Percentiles rank a stretch among this genome's conserved stretches.
These are phyloP conservation scores for Thymelicus acteon DNA, from an alignment of 2,888 invertebrate genomes.

Conservation along the genomic window DNA sequence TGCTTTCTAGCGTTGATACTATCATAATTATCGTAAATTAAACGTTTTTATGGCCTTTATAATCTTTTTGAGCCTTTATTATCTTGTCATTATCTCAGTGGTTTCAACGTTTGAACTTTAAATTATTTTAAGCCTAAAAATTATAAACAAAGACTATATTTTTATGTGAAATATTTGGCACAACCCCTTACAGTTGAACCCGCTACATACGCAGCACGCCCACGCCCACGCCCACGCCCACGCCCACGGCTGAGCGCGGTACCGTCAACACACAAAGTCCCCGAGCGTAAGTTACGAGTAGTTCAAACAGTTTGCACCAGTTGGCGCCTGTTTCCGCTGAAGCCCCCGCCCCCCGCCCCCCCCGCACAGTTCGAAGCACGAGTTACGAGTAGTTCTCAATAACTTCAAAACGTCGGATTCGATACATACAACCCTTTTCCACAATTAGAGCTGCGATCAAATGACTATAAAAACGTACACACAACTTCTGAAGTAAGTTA, in stretches of 20 bases:
- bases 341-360: not conserved
- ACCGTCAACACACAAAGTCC: not conserved
- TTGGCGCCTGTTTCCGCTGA: slow-evolving; percentile 2
- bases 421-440: not conserved
- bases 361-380: not conserved
- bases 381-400: not conserved
- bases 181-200: not conserved
- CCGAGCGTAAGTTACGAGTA: slow-evolving; percentile 4
- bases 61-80: too few species aligned
- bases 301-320: slow-evolving; percentile 15
- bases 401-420: not conserved
- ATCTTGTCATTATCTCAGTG: too few species aligned
- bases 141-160: too few species aligned
- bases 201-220: not conserved
- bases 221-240: slow-evolving; percentile 7
- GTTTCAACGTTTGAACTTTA: too few species aligned
- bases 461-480: too few species aligned
- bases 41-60: too few species aligned
- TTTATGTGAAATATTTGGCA: too few species aligned
- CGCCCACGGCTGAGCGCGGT: not conserved
- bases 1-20: too few species aligned
- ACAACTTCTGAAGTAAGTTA: too few species aligned
- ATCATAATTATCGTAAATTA: too few species aligned
- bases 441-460: too few species aligned
- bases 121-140: too few species aligned